Conservation (phyloP, 2,797 vertebrate genomes). For the Coccyzus lansbergi region DNA sequence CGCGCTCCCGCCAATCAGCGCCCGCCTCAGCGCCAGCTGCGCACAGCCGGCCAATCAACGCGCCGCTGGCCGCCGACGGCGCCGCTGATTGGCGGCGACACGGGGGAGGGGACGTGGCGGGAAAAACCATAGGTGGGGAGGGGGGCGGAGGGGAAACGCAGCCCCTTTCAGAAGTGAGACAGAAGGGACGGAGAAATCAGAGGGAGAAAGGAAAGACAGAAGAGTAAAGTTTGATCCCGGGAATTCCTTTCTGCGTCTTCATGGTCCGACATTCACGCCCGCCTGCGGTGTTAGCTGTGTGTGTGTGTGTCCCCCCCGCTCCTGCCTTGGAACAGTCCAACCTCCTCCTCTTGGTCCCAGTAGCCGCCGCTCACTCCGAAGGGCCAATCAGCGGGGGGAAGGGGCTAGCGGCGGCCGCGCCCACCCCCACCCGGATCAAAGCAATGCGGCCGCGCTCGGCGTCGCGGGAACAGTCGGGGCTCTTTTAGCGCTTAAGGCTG, state of each 20-base stretch:
- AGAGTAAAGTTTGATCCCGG: fast-evolving
- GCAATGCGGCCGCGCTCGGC: no score
- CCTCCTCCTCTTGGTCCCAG: fast-evolving
- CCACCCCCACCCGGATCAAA: no score
- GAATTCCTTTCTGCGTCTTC: fast-evolving
- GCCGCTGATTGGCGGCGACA: background rate
- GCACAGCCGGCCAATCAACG: background rate
- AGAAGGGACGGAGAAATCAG: fast-evolving
- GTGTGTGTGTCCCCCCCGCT: background rate
- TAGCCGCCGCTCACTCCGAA: background rate
- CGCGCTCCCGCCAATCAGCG: background rate
- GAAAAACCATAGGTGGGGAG: background rate
- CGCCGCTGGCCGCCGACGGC: fast-evolving
- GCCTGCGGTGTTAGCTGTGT: fast-evolving
- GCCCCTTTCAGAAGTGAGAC: fast-evolving
- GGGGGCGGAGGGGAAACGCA: fast-evolving
- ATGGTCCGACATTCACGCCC: fast-evolving
- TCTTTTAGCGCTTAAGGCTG: background rate
- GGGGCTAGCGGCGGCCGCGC: no score
- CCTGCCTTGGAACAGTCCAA: background rate
- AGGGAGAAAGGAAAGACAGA: fast-evolving
- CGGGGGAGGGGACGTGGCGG: no score
- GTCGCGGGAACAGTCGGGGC: no score
- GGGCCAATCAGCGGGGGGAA: background rate
- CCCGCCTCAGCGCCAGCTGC: background rate